Percentiles rank a stretch among this genome's conserved stretches.
These are phyloP conservation scores for Rotaria macrura DNA, from an alignment of 2,888 invertebrate genomes.

Conservation along the genomic window DNA sequence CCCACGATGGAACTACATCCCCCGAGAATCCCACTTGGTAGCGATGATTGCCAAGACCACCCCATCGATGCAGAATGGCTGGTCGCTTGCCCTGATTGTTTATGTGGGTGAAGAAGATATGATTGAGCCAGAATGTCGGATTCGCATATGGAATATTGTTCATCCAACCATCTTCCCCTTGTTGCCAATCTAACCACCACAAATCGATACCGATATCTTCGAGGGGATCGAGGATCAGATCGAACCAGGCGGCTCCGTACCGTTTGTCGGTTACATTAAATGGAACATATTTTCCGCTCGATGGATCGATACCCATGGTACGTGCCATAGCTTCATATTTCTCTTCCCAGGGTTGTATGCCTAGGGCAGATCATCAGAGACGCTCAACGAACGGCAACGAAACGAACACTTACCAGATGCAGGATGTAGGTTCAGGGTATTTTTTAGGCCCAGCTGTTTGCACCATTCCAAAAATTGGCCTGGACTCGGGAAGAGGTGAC, in stretches of 20 bases:
- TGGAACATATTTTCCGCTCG: background rate
- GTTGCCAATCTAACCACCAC: conserved; percentile 24
- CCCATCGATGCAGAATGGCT: background rate
- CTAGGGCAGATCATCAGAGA: background rate
- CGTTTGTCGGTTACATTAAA: background rate
- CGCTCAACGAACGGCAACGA: too few relatives aligned
- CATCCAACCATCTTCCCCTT: conserved; percentile 18
- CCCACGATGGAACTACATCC: conserved; percentile 5
- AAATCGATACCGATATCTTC: conserved; percentile 3
- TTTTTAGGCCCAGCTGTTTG: background rate
- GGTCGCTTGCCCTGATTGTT: background rate
- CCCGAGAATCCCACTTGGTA: background rate
- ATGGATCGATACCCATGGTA: conserved; percentile 15
- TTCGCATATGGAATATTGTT: background rate
- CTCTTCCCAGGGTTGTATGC: conserved; percentile 22
- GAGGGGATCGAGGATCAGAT: background rate
- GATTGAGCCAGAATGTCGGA: background rate
- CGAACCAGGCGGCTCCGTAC: background rate
- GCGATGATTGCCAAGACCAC: conserved; percentile 16
- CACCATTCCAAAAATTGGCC: conserved; percentile 10
- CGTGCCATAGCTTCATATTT: background rate
- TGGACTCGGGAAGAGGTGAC: background rate
- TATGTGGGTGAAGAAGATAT: background rate
- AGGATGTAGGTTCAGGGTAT: background rate
- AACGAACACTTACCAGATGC: too few relatives aligned